Base-by-base conservation (phyloP, 1,140 invertebrate genomes). In the Orius insidiosus region DNA sequence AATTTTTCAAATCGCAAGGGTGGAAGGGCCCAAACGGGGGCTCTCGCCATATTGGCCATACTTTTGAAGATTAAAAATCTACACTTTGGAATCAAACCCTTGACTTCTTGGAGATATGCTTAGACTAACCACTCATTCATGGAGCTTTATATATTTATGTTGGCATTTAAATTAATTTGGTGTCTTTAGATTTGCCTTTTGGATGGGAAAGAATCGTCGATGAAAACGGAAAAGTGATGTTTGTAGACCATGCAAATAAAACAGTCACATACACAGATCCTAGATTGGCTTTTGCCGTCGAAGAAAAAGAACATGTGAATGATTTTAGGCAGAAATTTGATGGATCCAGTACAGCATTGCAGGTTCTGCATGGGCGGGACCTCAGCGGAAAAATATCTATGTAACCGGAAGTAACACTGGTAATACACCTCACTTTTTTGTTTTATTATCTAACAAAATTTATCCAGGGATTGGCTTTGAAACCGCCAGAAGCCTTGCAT, bases 371-470 rank as follows among this genome's bases (percentile, higher is more conserved):
- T 63, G 88, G 88, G 10, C 66, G 79, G 52, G 88, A 96, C 65
- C 66, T 96, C 33, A 76, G 74, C 24, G 78, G 78, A 0, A 87
- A 85, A 65, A 64, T 78, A 58, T 84, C 80, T 1, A 56, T 13
- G 72, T 97, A 18, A 95, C 90, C 36, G 92, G 92, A 13, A 82
- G 78, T 3, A 95, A 89, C 66, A 70, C 71, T 56, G 92, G 92
- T 16, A 95, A 46, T 10, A 3, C 16, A 8, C 40, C 19, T 3
- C 10, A 45, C 42, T 32, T 41, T 18, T 45, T 41, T 10, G n/a
- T 45, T 32, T 10, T 10, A 43, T 43, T 30, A 10, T 10, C 41
- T 30, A 31, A 13, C 16, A 41, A 36, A 11, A 7, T 47, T 19
- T 51, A 50, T 55, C n/a, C 55, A 62, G n/a, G 41, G 9, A 43